These are phyloP conservation scores for Brachypodius melanocephalos DNA, from an alignment of 2,113 vertebrate genomes.

Conservation along the genomic window DNA sequence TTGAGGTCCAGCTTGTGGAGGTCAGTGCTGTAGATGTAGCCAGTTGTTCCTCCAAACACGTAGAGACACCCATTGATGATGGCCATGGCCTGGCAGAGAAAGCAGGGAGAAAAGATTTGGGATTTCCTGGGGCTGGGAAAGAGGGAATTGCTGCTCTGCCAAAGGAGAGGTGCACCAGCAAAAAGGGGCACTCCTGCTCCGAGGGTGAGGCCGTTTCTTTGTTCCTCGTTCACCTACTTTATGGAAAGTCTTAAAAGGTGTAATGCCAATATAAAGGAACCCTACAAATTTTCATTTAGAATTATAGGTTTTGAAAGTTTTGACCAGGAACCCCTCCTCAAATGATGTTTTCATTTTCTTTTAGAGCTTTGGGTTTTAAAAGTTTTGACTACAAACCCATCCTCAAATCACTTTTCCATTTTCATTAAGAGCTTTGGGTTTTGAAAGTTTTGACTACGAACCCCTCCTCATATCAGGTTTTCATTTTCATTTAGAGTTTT, in stretches of 20 bases:
- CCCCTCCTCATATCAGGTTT: no score
- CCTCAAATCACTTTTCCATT: not conserved
- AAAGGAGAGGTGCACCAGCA: not conserved
- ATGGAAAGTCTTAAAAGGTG: not conserved
- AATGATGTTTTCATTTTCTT: not conserved
- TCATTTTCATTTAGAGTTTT: not conserved
- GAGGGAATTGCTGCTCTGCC: not conserved
- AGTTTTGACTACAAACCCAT: rapidly evolving
- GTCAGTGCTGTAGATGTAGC: conserved; percentile 97
- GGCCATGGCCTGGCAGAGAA: conserved; percentile 87
- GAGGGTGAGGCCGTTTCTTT: not conserved
- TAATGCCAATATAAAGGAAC: not conserved
- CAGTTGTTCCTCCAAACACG: conserved; percentile 96
- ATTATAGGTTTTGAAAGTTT: not conserved
- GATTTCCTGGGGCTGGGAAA: not conserved
- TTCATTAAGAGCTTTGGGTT: not conserved
- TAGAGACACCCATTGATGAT: conserved; percentile 96
- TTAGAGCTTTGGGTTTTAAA: not conserved
- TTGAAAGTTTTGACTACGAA: no score
- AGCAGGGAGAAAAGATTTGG: rapidly evolving
- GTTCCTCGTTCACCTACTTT: rapidly evolving
- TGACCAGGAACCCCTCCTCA: not conserved
- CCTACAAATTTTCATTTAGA: not conserved
- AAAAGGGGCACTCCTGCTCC: not conserved
- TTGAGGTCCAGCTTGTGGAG: conserved; percentile 94